phyloP scores from a whole-genome alignment of 2,797 vertebrate genomes.

The Pseudochirops corinnae region DNA sequence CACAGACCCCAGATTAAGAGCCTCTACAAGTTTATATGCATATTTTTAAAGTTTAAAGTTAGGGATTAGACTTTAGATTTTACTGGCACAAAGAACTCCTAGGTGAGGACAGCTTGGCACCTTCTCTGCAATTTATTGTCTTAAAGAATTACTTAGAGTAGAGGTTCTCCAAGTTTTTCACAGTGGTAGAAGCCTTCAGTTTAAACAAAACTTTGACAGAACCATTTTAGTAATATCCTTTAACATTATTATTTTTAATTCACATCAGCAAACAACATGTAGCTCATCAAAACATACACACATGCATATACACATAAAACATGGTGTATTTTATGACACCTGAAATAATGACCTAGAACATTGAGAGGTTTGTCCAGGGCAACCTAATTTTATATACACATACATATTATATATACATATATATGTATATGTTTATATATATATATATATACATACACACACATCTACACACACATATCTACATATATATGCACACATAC shows the following conservation, averaged over 20 bases:
- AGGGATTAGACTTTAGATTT: neutral
- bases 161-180: neutral
- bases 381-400: neutral
- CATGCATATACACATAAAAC: neutral
- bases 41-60: neutral
- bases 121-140: neutral
- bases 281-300: neutral
- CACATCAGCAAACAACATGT: neutral
- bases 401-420: neutral
- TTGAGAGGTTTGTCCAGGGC: neutral
- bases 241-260: neutral
- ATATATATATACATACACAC: no score
- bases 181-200: neutral
- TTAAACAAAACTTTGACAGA: neutral
- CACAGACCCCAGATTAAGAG: neutral
- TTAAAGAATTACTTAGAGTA: neutral
- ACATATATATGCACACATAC: no score
- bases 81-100: neutral
- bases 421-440: no score
- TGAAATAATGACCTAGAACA: neutral
- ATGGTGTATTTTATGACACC: neutral
- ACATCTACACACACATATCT: fast-evolving
- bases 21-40: neutral
- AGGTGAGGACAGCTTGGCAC: neutral
- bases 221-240: neutral